Evolutionary conservation across 2,113 vertebrate genomes (phyloP).

Genomic region (Trinectes maculatus): DNA sequence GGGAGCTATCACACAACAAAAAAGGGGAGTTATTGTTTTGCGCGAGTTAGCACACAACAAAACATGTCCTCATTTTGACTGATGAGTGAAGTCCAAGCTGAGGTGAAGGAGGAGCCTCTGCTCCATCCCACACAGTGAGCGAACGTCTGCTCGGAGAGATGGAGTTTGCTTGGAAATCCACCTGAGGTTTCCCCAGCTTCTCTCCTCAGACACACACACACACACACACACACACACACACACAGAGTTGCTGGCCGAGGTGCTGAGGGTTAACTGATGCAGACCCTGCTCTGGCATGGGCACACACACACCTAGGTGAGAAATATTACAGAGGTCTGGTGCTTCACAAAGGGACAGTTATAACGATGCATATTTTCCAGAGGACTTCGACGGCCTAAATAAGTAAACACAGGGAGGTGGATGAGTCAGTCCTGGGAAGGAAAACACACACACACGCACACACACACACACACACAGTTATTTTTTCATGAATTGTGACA

Average conservation of each 20-base stretch:
- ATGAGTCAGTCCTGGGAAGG: constrained; percentile 78
- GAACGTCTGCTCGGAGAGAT: constrained; percentile 55
- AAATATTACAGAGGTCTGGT: constrained; percentile 86
- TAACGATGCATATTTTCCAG: constrained; percentile 85
- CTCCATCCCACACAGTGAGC: constrained; percentile 41
- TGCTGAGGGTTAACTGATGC: constrained; percentile 71
- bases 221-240: constrained; percentile 1
- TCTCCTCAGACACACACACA: constrained; percentile 6
- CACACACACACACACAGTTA: neutral
- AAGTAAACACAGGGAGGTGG: constrained; percentile 75
- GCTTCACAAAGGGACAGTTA: constrained; percentile 85
- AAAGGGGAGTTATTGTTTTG: no score
- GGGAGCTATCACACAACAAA: no score
- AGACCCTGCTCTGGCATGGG: constrained; percentile 65
- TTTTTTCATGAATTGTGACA: constrained; percentile 31
- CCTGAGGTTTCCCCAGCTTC: constrained; percentile 31
- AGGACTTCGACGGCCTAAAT: constrained; percentile 74
- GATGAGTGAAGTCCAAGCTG: constrained; percentile 1
- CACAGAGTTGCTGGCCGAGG: constrained; percentile 12
- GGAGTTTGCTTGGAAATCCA: constrained; percentile 58
- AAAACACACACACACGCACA: constrained; percentile 29
- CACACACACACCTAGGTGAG: constrained; percentile 82
- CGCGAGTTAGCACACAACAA: no score
- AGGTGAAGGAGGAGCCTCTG: constrained; percentile 20
- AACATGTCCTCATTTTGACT: constrained; percentile 5